phyloP scores from a whole-genome alignment of 2,797 vertebrate genomes.

The Chiloscyllium punctatum region DNA sequence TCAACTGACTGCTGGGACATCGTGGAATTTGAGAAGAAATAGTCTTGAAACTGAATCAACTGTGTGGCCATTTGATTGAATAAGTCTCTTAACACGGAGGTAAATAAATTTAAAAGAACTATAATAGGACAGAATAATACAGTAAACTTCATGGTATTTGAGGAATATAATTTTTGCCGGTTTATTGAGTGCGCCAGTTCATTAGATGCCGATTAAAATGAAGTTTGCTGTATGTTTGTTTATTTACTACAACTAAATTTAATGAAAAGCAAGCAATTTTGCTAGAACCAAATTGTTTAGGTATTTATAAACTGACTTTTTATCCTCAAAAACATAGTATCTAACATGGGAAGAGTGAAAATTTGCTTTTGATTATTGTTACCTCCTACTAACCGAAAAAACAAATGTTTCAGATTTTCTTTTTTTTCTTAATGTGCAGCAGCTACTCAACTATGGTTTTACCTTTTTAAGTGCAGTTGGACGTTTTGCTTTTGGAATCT shows the following conservation, averaged over 20 bases:
- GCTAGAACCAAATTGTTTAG: neutral
- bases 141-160: too few species aligned
- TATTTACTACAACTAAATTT: neutral
- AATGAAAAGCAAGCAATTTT: neutral
- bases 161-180: too few species aligned
- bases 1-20: too few species aligned
- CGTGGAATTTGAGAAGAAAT: too few species aligned
- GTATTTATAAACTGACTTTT: neutral
- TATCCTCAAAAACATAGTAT: neutral
- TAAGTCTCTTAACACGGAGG: too few species aligned
- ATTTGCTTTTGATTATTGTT: neutral
- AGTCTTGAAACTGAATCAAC: too few species aligned
- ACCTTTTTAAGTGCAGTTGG: slow-evolving; percentile 98
- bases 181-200: too few species aligned
- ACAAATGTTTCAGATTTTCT: neutral
- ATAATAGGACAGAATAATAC: too few species aligned
- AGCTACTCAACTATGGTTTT: neutral
- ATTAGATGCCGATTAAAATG: too few species aligned
- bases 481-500: slow-evolving; percentile 89
- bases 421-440: neutral
- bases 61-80: too few species aligned
- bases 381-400: neutral
- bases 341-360: neutral
- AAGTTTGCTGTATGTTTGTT: neutral
- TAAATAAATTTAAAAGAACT: too few species aligned